Conservation (phyloP, 2,797 vertebrate genomes). For the Carapus acus region DNA sequence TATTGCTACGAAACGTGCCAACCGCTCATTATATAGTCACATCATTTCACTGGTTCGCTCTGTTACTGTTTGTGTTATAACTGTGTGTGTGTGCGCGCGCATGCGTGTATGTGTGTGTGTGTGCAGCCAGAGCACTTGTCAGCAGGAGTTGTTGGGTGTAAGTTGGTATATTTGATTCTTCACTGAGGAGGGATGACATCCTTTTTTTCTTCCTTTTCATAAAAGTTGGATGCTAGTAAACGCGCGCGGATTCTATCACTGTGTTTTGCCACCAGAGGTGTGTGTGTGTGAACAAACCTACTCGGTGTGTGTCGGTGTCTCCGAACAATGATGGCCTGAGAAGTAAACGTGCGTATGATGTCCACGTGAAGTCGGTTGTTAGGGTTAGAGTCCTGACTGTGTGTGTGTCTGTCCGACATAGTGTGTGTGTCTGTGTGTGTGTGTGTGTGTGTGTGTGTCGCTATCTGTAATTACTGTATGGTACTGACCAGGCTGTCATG, state of each 20-base stretch:
- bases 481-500: constrained; percentile 52
- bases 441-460: constrained; percentile 29
- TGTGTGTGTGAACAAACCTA: constrained; percentile 31
- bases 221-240: too few relatives aligned
- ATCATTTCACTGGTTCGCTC: constrained; percentile 34
- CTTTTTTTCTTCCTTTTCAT: too few relatives aligned
- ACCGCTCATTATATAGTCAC: constrained; percentile 42
- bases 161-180: constrained; percentile 17
- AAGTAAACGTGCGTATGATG: constrained; percentile 45
- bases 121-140: constrained; percentile 10
- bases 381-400: not conserved
- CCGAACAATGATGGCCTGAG: constrained; percentile 23
- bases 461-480: constrained; percentile 62
- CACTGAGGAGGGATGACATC: constrained; percentile 20
- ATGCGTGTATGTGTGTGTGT: constrained; percentile 25
- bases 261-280: too few relatives aligned
- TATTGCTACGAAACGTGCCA: constrained; percentile 63
- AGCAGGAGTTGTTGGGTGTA: constrained; percentile 25
- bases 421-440: constrained; percentile 24
- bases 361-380: not conserved
- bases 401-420: constrained; percentile 31
- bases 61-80: constrained; percentile 30
- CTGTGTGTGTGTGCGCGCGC: constrained; percentile 26
- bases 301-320: constrained; percentile 30
- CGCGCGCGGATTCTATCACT: too few relatives aligned